These are phyloP conservation scores for Tribolium castaneum DNA, from an alignment of 1,140 invertebrate genomes.

Conservation along the genomic window DNA sequence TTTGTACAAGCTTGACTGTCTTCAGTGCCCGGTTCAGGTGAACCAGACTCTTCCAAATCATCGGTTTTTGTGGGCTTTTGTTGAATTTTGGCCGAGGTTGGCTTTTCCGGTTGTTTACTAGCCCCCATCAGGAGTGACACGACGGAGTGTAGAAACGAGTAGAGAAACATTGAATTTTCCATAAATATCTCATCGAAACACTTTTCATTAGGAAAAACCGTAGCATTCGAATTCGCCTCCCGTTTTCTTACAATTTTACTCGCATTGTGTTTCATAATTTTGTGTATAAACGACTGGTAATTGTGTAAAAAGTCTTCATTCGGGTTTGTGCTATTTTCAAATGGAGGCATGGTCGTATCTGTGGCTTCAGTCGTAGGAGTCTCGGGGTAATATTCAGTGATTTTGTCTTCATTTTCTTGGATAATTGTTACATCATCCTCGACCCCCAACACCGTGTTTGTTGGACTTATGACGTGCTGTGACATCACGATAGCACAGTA, in stretches of 20 bases:
- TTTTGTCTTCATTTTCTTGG: constrained; percentile 3
- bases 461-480: not conserved
- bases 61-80: constrained; percentile 1
- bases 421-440: constrained; percentile 5
- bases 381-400: constrained; percentile 4
- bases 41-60: not conserved
- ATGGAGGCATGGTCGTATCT: not conserved
- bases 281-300: constrained; percentile 41
- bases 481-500: constrained; percentile 38
- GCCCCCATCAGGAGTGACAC: constrained; percentile 38
- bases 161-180: constrained; percentile 46
- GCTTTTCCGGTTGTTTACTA: not conserved
- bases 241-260: constrained; percentile 9
- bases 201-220: not conserved
- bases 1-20: not conserved
- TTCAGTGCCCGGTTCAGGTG: constrained; percentile 7
- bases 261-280: constrained; percentile 31
- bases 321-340: not conserved
- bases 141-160: constrained; percentile 47
- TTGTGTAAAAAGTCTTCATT: constrained; percentile 38
- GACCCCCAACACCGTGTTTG: constrained; percentile 6
- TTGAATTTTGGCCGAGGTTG: not conserved
- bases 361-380: not conserved
- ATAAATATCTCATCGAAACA: constrained; percentile 44
- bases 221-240: not conserved